A percentile compares a stretch with the other conserved stretches of the same genome.
phyloP scores from a whole-genome alignment of 1,140 invertebrate species.

The Drosophila erecta region DNA sequence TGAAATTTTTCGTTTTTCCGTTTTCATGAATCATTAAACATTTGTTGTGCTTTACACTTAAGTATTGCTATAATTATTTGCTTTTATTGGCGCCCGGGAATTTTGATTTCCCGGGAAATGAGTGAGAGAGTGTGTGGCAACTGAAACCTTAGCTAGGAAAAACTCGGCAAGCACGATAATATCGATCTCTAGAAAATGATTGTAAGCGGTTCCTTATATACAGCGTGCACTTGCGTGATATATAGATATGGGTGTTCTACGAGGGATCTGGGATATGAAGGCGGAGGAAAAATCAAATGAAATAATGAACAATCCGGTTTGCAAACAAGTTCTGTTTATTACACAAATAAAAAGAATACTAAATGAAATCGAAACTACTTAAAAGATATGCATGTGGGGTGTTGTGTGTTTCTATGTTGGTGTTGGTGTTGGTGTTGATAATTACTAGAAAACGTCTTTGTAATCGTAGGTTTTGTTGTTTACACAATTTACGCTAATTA shows the following conservation, averaged over 20 bases:
- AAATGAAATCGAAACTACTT: slow-evolving; percentile 80
- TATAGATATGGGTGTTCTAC: slow-evolving; percentile 42
- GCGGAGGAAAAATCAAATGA: background rate
- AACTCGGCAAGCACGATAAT: slow-evolving; percentile 49
- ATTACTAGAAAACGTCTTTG: slow-evolving; percentile 81
- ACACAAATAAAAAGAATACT: slow-evolving; percentile 75
- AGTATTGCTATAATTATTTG: slow-evolving; percentile 72
- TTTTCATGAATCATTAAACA: slow-evolving; percentile 12
- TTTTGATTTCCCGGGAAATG: slow-evolving; percentile 25
- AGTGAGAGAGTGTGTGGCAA: slow-evolving; percentile 40
- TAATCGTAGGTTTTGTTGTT: slow-evolving; percentile 73
- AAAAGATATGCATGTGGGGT: slow-evolving; percentile 55
- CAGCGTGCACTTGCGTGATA: slow-evolving; percentile 49
- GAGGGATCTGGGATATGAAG: background rate
- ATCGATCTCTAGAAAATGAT: slow-evolving; percentile 61
- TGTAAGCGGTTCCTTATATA: slow-evolving; percentile 65
- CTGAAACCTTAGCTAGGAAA: slow-evolving; percentile 80
- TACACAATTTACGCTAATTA: slow-evolving; percentile 79
- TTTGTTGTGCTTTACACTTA: slow-evolving; percentile 51
- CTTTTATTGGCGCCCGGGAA: slow-evolving; percentile 45
- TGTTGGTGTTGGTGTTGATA: slow-evolving; percentile 42
- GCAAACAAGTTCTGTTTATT: slow-evolving; percentile 73
- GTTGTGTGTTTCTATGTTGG: slow-evolving; percentile 4
- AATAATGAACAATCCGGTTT: slow-evolving; percentile 38
- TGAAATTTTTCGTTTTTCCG: background rate